Conservation (phyloP, 2,797 vertebrate genomes). For the Spinus pinus region DNA sequence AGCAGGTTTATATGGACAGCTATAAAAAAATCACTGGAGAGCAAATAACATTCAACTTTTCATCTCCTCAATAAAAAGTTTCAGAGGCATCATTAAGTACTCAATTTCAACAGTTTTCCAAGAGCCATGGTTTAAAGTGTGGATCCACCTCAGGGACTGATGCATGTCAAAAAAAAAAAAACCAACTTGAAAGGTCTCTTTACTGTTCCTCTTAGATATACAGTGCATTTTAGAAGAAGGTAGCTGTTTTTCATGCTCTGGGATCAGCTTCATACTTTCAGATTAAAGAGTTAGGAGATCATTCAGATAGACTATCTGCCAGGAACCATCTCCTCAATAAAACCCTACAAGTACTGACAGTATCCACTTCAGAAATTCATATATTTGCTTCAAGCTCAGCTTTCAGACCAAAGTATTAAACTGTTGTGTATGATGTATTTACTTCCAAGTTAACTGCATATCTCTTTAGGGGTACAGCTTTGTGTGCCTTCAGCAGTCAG, state of each 20-base stretch:
- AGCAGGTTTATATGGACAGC: not conserved
- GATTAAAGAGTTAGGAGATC: not conserved
- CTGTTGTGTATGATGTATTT: not conserved
- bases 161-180: not conserved
- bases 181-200: not conserved
- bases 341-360: not conserved
- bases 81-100: not conserved
- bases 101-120: not conserved
- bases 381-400: not conserved
- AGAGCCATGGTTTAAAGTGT: not conserved
- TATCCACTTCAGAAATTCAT: not conserved
- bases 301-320: not conserved
- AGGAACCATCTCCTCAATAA: not conserved
- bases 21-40: not conserved
- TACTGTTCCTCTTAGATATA: not conserved
- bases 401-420: not conserved
- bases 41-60: not conserved
- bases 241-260: not conserved
- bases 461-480: not conserved
- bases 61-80: not conserved
- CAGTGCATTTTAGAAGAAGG: not conserved
- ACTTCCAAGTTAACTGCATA: not conserved
- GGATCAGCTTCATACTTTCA: not conserved
- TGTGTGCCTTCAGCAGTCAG: not conserved
- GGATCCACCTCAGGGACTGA: not conserved